Evolutionary conservation across 2,113 vertebrate species (phyloP).

Genomic region (Larimichthys polyactis): DNA sequence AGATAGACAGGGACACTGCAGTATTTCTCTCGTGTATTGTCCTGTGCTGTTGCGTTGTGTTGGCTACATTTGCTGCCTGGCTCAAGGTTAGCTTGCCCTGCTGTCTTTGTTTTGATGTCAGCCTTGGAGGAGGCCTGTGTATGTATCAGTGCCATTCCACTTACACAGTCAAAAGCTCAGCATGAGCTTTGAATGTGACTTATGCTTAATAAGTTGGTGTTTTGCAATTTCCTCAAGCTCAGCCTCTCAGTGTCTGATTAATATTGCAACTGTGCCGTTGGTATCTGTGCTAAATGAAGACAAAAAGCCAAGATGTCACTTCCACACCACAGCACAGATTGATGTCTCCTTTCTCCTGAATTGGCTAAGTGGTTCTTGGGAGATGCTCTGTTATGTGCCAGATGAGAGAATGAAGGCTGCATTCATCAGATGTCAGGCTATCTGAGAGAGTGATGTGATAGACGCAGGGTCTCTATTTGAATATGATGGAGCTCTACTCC

Average conservation of each 20-base stretch:
- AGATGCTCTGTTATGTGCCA: conserved; percentile 46
- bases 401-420: conserved; percentile 35
- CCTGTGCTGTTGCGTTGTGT: conserved; percentile 70
- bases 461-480: conserved; percentile 53
- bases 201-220: background rate
- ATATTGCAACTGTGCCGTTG: background rate
- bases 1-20: conserved; percentile 11
- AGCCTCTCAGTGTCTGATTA: conserved; percentile 1
- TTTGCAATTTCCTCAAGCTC: conserved; percentile 3
- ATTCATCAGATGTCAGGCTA: conserved; percentile 50
- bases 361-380: conserved; percentile 47
- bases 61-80: conserved; percentile 68
- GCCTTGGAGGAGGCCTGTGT: conserved; percentile 72
- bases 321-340: conserved; percentile 21
- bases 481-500: conserved; percentile 68
- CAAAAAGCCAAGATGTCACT: conserved; percentile 11
- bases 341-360: conserved; percentile 27
- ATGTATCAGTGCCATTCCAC: conserved; percentile 3
- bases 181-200: background rate
- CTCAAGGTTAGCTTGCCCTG: conserved; percentile 77
- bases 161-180: background rate
- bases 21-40: conserved; percentile 68
- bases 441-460: conserved; percentile 44
- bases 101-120: conserved; percentile 54
- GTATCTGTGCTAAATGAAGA: background rate